Evolutionary conservation across 2,888 invertebrate species (phyloP).

Genomic region (Trisateles emortualis): DNA sequence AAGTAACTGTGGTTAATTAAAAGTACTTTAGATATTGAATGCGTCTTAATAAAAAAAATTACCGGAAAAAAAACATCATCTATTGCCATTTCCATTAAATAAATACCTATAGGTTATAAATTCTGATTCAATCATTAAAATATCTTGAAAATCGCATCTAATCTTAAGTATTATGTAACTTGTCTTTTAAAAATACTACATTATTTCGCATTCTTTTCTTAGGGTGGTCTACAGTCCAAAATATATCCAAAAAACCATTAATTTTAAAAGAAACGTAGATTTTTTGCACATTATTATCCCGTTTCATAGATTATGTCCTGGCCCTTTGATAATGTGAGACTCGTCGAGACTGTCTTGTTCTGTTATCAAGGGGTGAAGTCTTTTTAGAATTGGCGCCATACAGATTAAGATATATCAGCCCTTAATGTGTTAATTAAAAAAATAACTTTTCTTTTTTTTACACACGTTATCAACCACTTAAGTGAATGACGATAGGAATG

Average conservation of each 20-base stretch:
- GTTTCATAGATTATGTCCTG: conserved; percentile 67
- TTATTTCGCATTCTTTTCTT: conserved; percentile 21
- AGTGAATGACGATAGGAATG: conserved; percentile 65
- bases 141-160: neutral
- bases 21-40: too few relatives aligned
- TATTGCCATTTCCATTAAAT: too few relatives aligned
- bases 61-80: too few relatives aligned
- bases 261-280: conserved; percentile 62
- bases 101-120: too few relatives aligned
- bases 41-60: too few relatives aligned
- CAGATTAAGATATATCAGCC: conserved; percentile 84
- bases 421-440: conserved; percentile 86
- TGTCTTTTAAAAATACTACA: conserved; percentile 9
- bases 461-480: conserved; percentile 79
- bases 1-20: too few relatives aligned
- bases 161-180: neutral
- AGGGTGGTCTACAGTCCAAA: conserved; percentile 71
- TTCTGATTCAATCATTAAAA: too few relatives aligned
- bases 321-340: conserved; percentile 71
- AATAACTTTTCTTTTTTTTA: conserved; percentile 71
- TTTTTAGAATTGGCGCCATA: conserved; percentile 83
- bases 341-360: conserved; percentile 55
- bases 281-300: conserved; percentile 78
- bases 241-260: conserved; percentile 65
- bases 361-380: conserved; percentile 79